Evolutionary conservation across 2,888 invertebrate genomes (phyloP), one percentile per base, ranked within the genome.

Genomic region (Epinotia brunnichana): DNA sequence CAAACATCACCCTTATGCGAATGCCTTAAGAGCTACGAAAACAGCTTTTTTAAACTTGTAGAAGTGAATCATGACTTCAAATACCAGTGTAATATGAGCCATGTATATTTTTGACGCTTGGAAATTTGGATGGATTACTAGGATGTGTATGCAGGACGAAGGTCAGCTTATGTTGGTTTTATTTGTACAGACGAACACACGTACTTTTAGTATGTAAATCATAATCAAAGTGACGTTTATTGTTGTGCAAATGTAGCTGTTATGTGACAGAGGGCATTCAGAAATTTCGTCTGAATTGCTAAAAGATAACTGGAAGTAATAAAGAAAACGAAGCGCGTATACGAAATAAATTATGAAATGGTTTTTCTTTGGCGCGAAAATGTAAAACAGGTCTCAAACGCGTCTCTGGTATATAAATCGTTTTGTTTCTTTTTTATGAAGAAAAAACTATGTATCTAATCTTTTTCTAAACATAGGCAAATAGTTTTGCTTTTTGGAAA

Each of bases 191-290:
- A 73, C 72, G 57, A 51, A 68, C 62, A n/a, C 69, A 57, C 68
- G 62, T 63, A 73, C 73, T 73, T 69, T 63, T 51, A 63, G 63
- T 73, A 73, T 73, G 73, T 73, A 73, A 73, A 73, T 73, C 69
- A 69, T 73, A 69, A 73, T 69, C 57, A 63, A 63, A 73, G 63
- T 69, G 73, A 73, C 73, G 57, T 73, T 73, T 73, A 73, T 73
- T 73, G 69, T 73, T 73, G 69, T 73, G 73, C 53, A 69, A 73
- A 73, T 73, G 63, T 62, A 56, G 57, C 62, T 59, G 68, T 62
- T 68, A 57, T 73, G 63, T 73, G 73, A 63, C 73, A 69, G 62
- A 72, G 62, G 41, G 29, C 24, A 29, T 53, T 24, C 54, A 51
- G 57, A 62, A 62, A 56, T 62, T 71, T 67, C 19, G 24, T 48